Evolutionary conservation across 2,113 vertebrate genomes (phyloP), one percentile per base, ranked within the genome.

Genomic region (Acrocephalus arundinaceus): DNA sequence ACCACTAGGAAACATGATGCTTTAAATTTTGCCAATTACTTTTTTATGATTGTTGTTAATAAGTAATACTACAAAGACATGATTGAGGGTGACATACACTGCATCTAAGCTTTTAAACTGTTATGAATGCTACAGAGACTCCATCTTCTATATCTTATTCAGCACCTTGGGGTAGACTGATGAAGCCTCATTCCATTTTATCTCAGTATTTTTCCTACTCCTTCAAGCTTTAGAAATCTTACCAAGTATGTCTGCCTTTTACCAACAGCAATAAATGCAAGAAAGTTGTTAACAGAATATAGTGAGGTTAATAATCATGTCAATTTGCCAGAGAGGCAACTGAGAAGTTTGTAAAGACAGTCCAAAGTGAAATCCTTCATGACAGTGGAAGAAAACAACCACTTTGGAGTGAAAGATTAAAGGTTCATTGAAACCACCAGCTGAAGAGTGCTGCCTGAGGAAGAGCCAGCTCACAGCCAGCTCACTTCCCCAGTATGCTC

Each of bases 41-140:
- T 94, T 97, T 97, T 97, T 18, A 96, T 96, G 85, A 88, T 83
- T 59, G 67, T 73, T 87, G 51, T 95, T 93, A 96, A 95, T 97
- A 95, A 95, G 75, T 96, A 91, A 94, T 96, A 90, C 21, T 73
- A 48, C 51, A 61, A 85, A 91, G 85, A 89, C 67, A 59, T 81
- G 83, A 92, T 91, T 91, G 75, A n/a, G 59, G 78, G 46, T 93
- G 93, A 63, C 87, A 91, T 17, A 70, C 25, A 45, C 74, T 80
- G 85, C 78, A 83, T 90, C 85, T 86, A 85, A 76, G 95, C 93
- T 97, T 96, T 96, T 93, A 97, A 91, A 80, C 82, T 91, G 74
- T 97, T 96, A 94, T 77, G 90, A 94, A 95, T 95, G 94, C 74
- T 96, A 93, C 87, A 95, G 43, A 94, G 71, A 93, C 46, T 91